Conservation (phyloP, 2,888 invertebrate species). For the Drosophila phalerata region DNA sequence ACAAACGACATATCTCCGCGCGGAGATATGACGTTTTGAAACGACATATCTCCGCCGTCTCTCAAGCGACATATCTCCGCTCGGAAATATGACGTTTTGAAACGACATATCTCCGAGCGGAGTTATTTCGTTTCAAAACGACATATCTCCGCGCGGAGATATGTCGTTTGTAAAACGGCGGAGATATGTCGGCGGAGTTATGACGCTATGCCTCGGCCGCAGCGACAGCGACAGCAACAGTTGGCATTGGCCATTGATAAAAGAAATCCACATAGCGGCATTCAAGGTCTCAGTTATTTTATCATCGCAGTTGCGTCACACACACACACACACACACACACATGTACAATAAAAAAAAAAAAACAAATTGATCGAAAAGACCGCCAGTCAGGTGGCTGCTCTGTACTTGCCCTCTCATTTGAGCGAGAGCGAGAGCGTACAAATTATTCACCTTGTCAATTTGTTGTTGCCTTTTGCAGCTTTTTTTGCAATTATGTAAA, state of each 20-base stretch:
- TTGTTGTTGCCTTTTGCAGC: conserved; percentile 47
- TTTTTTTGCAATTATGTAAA: conserved; percentile 81
- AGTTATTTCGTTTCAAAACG: too few species aligned
- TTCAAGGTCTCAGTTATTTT: conserved; percentile 48
- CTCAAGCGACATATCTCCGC: too few species aligned
- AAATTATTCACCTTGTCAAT: conserved; percentile 41
- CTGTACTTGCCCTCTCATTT: conserved; percentile 9
- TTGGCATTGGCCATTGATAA: conserved; percentile 60
- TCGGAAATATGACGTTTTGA: too few species aligned
- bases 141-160: too few species aligned
- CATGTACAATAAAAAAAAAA: conserved; percentile 17
- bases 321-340: conserved; percentile 15
- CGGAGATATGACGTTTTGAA: too few species aligned
- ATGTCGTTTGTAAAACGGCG: too few species aligned
- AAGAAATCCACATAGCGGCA: conserved; percentile 19
- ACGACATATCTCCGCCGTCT: too few species aligned
- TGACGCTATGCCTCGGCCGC: too few species aligned
- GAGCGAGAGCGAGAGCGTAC: conserved; percentile 18
- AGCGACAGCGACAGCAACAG: conserved; percentile 35
- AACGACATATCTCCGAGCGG: too few species aligned
- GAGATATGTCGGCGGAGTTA: too few species aligned
- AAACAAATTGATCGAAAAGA: conserved; percentile 44
- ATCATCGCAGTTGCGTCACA: conserved; percentile 53
- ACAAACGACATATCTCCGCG: too few species aligned
- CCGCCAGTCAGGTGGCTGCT: conserved; percentile 51